Evolutionary conservation across 1,140 invertebrate species (phyloP), one percentile per base, ranked within the genome.

Genomic region (Musca domestica): DNA sequence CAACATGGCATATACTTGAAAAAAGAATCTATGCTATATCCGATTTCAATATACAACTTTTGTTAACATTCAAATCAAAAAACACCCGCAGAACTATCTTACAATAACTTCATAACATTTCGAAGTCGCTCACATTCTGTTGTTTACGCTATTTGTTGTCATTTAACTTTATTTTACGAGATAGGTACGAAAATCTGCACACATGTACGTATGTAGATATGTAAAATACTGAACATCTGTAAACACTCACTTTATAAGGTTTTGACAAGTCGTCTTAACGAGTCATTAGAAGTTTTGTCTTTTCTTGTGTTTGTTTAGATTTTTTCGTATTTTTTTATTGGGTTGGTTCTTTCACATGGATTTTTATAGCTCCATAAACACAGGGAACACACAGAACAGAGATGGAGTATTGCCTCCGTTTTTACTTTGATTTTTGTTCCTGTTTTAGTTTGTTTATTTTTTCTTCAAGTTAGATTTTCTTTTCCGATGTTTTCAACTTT

Each of bases 221-320:
- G 17, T 20, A 41, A 10, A 20, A 19, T 51, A 2, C 41, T 20
- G 48, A 51, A 51, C 17, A 20, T 51, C 12, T n/a, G 30, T 34
- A 17, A 41, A 19, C 56, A 61, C 56, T 61, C 56, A 61, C 56
- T 61, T 34, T 58, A 30, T 58, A 30, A 5, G 15, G 17, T 17
- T 30, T 14, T 15, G 54, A 27, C 25, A 58, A 58, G 15, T 58
- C n/a, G 30, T 34, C 56, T 61, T 19, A 61, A 41, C 30, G 34
- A 34, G 34, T 61, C 56, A 61, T 61, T 34, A 34, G 27, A 41
- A 30, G 19, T n/a, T 12, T 61, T 61, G 25, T 61, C 34, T 12
- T 61, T 61, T 34, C 30, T 34, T 61, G 17, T 9, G 56, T 20
- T 61, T 61, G 17, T 25, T 30, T 61, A 61, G n/a, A 41, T 6